Conservation (phyloP, 2,113 vertebrate species). For the Ranitomeya variabilis region DNA sequence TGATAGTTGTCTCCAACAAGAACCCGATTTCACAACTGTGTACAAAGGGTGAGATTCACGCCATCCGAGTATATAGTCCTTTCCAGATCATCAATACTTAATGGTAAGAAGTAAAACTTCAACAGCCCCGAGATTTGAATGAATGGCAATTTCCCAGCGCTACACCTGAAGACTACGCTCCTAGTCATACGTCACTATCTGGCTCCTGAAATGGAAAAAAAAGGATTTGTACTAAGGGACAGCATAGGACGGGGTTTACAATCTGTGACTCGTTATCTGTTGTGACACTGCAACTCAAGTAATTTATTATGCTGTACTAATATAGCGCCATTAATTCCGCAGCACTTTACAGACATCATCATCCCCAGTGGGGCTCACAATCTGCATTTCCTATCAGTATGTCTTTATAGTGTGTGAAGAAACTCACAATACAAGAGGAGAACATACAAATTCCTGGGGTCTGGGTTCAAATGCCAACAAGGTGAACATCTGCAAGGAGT, state of each 20-base stretch:
- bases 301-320: no score
- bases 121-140: neutral
- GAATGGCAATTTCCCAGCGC: neutral
- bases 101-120: neutral
- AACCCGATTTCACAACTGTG: conserved; percentile 32
- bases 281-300: neutral
- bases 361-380: no score
- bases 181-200: conserved; percentile 23
- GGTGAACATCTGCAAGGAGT: no score
- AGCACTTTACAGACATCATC: no score
- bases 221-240: neutral
- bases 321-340: no score
- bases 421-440: no score
- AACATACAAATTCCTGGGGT: no score
- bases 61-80: neutral
- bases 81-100: neutral
- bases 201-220: conserved; percentile 9
- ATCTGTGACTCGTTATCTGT: neutral
- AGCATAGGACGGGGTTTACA: neutral
- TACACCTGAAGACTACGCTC: conserved; percentile 32
- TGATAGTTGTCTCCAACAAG: neutral
- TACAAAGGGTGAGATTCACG: conserved; percentile 21
- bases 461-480: no score
- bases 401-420: no score
- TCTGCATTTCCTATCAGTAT: no score